Base-by-base conservation (phyloP, 2,888 invertebrate species). In the Entomobrya proxima region DNA sequence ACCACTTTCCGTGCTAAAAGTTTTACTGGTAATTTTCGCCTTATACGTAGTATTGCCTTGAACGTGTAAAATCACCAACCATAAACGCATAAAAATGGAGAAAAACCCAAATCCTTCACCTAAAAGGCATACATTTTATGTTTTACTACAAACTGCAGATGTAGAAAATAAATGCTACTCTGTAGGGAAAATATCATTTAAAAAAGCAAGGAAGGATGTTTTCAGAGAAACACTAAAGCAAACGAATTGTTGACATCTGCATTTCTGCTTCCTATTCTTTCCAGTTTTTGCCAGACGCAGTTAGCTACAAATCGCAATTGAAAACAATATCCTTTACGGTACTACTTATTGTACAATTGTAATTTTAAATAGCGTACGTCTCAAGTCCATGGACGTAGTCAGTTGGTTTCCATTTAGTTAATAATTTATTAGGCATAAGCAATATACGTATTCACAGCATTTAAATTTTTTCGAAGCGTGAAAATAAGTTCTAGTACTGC, bases 201-300 rank as follows among this genome's bases (percentile, higher is more conserved):
- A 7, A 7, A 44, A 44, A 7, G 9, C 44, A 44, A 44, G 44
- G 9, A 7, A 44, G 44, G 50, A 32, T 30, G 18, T 32, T 30
- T 52, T 47, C 52, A 37, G 75, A 4, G 75, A 75, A 32, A 69
- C 69, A 69, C 44, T 69, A 69, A 69, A 69, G 64, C 47, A 64
- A 67, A 67, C 78, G 79, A 79, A 79, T 79, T 50, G 79, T 52
- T 79, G 79, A 79, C 79, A 79, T 79, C 35, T 79, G 79, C 67
- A 76, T 55, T 15, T 58, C n/a, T 44, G 69, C 44, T 69, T 69
- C 69, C 44, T 64, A 37, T 21, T 37, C 30, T 37, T 44, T 44
- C 40, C 67, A 32, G 30, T n/a, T 32, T 11, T 64, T 64, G 32
- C 35, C 11, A n/a, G 30, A 47, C 21, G 47, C 30, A 9, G 35